Base-by-base conservation (phyloP, 1,140 invertebrate genomes). In the Zaprionus ornatus region DNA sequence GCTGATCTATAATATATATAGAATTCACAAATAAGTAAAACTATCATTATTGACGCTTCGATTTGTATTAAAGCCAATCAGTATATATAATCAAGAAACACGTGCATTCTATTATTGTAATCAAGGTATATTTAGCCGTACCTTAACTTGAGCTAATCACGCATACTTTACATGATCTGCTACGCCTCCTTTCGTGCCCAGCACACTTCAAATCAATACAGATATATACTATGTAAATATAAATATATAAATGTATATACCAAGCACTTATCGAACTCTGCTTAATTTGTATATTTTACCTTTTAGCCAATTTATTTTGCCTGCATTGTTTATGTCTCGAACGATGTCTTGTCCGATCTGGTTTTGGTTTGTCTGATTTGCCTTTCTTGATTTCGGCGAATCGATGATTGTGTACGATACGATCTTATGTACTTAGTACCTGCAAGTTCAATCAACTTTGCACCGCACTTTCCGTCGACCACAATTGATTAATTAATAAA, bases 261-360 rank as follows among this genome's bases (percentile, higher is more conserved):
- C 23, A 62, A 82, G 50, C 79, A 87, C 77, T 87, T 77, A 87
- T 87, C 79, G 82, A 82, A 70, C 79, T 82, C 76, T 74, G 68
- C 72, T 82, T 82, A 82, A 87, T 87, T 88, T 87, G 84, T 87
- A 88, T 87, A 80, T 84, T 88, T 87, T 87, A 83, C 84, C 84
- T 88, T 84, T 83, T 87, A 88, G 83, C 84, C 80, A 87, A 87
- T 80, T 87, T 87, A 87, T 88, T 83, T 87, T 64, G 72, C 68
- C 74, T 87, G 83, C 78, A 88, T 87, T 87, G 84, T 87, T 87
- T 87, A 88, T 88, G 64, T 74, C 66, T 77, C 71, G 79, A 64
- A 74, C 65, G 77, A 37, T 15, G 35, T 37, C 40, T 45, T 45
- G 78, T 67, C 54, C 55, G 74, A 70, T 64, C 69, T 66, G 69